Evolutionary conservation across 1,140 invertebrate genomes (phyloP).

Genomic region (Brachionus calyciflorus): DNA sequence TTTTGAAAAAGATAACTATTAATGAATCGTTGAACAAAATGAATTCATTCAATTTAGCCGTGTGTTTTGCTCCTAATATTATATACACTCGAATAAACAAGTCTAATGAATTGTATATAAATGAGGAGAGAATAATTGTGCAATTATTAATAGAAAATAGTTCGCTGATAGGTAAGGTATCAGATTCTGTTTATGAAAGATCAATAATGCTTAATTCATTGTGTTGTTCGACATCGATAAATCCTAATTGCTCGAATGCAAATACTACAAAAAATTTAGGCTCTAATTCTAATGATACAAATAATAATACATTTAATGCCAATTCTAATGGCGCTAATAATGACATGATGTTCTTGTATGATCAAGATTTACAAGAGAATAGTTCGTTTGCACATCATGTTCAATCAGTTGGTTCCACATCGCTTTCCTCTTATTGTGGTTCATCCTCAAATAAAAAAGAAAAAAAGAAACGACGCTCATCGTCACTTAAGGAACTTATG

Average conservation of each 20-base stretch:
- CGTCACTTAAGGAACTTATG: slow-evolving; percentile 33
- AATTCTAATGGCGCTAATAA: slow-evolving; percentile 30
- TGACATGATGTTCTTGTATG: slow-evolving; percentile 11
- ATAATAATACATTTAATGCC: slow-evolving; percentile 31
- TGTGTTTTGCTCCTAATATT: slow-evolving; percentile 44
- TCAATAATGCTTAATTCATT: slow-evolving; percentile 44
- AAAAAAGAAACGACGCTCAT: slow-evolving; percentile 25
- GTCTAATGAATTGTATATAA: slow-evolving; percentile 40
- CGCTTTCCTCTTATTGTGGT: slow-evolving; percentile 21
- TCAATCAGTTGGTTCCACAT: slow-evolving; percentile 18
- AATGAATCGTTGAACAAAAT: slow-evolving; percentile 40
- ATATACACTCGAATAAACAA: slow-evolving; percentile 45
- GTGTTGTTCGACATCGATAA: slow-evolving; percentile 19
- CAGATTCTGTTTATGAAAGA: slow-evolving; percentile 35
- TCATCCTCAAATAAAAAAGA: slow-evolving; percentile 30
- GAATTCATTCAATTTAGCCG: slow-evolving; percentile 44
- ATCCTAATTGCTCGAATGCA: slow-evolving; percentile 1
- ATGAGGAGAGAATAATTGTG: slow-evolving; percentile 36
- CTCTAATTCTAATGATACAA: slow-evolving; percentile 11
- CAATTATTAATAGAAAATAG: slow-evolving; percentile 43
- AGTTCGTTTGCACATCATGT: neutral
- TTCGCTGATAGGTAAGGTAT: slow-evolving; percentile 38
- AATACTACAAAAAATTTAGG: neutral
- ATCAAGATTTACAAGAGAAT: slow-evolving; percentile 22
- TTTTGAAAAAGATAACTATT: slow-evolving; percentile 23